These are phyloP conservation scores for Poecilia wingei DNA, from an alignment of 2,797 vertebrate species.

Conservation along the genomic window DNA sequence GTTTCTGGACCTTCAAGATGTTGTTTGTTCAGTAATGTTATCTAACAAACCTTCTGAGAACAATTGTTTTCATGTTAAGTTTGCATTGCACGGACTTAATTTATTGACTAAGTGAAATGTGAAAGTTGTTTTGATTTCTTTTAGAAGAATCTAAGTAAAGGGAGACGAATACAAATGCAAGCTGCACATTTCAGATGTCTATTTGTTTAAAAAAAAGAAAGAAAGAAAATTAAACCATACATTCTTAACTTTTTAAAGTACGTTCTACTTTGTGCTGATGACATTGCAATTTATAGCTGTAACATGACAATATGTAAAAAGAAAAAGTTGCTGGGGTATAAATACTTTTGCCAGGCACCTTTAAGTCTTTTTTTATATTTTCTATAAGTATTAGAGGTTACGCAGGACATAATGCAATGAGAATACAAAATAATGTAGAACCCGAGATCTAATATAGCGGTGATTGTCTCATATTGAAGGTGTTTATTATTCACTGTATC, in stretches of 20 bases:
- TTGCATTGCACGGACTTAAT: neutral
- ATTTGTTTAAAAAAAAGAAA: neutral
- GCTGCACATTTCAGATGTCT: neutral
- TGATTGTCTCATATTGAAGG: constrained; percentile 13
- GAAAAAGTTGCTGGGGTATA: neutral
- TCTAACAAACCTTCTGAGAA: neutral
- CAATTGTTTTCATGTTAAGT: neutral
- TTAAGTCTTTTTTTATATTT: neutral
- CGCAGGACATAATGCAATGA: neutral
- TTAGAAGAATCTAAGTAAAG: neutral
- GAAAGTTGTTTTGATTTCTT: neutral
- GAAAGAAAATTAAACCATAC: neutral
- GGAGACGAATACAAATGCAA: neutral
- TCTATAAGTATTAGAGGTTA: neutral
- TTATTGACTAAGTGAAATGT: neutral
- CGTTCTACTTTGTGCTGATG: neutral
- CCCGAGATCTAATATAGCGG: neutral
- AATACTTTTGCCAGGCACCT: neutral
- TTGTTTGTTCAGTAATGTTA: neutral
- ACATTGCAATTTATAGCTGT: neutral
- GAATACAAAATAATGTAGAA: neutral
- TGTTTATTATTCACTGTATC: constrained; percentile 33
- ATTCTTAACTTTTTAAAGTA: neutral
- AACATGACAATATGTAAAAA: neutral
- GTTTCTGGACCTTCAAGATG: neutral